phyloP scores from a whole-genome alignment of 2,888 invertebrate genomes.

The Platycnemis pennipes region DNA sequence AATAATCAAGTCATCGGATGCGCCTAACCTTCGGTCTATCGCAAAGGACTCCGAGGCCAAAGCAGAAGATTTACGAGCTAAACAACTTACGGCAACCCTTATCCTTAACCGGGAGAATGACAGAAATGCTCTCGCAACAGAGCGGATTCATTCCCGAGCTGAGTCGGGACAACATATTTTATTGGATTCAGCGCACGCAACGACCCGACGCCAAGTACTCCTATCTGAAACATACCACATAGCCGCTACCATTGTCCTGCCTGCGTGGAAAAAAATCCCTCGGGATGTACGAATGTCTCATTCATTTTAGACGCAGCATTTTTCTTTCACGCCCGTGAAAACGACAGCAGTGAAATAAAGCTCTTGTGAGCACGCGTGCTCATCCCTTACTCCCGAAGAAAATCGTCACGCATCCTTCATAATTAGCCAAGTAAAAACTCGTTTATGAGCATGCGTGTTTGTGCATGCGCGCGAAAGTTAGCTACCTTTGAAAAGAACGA shows the following conservation, averaged over 20 bases:
- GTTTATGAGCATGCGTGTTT: too few species aligned
- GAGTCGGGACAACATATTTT: background rate
- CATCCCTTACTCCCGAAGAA: background rate
- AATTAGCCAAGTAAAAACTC: too few species aligned
- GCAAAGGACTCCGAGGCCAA: background rate
- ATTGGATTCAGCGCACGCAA: background rate
- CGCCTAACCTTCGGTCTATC: background rate
- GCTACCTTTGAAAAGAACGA: too few species aligned
- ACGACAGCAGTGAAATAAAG: background rate
- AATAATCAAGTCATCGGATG: background rate
- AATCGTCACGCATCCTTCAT: background rate
- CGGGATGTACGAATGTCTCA: background rate
- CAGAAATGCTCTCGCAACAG: background rate
- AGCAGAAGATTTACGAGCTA: background rate
- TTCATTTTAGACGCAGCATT: background rate
- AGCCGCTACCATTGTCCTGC: background rate
- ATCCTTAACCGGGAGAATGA: background rate
- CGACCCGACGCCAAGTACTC: background rate
- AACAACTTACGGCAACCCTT: background rate
- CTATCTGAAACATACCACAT: background rate
- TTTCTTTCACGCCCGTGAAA: background rate
- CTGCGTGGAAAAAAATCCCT: background rate
- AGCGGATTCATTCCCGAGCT: background rate
- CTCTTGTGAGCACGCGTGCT: background rate
- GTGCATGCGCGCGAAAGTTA: too few species aligned